Base-by-base conservation (phyloP, 37 sponge, comb jelly and placozoan genomes). In the Bolinopsis microptera region DNA sequence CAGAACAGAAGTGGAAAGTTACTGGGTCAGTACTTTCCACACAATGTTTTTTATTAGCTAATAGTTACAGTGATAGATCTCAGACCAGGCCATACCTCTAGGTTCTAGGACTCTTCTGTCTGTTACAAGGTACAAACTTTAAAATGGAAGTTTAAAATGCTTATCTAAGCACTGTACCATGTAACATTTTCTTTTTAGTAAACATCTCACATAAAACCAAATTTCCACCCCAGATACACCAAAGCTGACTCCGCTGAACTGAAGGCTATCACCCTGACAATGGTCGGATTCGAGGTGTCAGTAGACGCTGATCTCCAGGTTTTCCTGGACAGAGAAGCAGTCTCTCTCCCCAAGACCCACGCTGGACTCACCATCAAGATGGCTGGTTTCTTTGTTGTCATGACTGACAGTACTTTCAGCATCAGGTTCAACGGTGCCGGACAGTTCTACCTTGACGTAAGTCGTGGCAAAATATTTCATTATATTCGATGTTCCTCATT, bases 401-500 rank as follows among this genome's bases (percentile, higher is more conserved):
- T 93, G n/a, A 32, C 23, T 25, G 27, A 23, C 75, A 67, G 69
- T 68, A 37, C 27, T 27, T 38, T 86, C 3, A 86, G 36, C 39
- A 31, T 93, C 24, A 16, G 69, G 37, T 35, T 93, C 39, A 93
- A 69, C 38, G 38, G 70, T 22, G 93, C 69, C 93, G 93, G 93
- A 2, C 93, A 93, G 39, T 5, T 72, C 2, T 93, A 69, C 39
- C 24, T 93, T 5, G 38, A 69, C n/a, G 93, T 93, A 24, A 86
- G 61, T 86, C 3, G 27, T 74, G 27, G 8, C n/a, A n/a, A n/a
- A n/a, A n/a, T n/a, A n/a, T n/a, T n/a, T n/a, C 13, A 21, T 22
- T 22, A 67, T 21, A 22, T 67, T n/a, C n/a, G n/a, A n/a, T n/a
- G n/a, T n/a, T n/a, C n/a, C n/a, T n/a, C n/a, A n/a, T n/a, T n/a